Evolutionary conservation across 2,113 vertebrate species (phyloP).

Genomic region (Petrocephalus microphthalmus): DNA sequence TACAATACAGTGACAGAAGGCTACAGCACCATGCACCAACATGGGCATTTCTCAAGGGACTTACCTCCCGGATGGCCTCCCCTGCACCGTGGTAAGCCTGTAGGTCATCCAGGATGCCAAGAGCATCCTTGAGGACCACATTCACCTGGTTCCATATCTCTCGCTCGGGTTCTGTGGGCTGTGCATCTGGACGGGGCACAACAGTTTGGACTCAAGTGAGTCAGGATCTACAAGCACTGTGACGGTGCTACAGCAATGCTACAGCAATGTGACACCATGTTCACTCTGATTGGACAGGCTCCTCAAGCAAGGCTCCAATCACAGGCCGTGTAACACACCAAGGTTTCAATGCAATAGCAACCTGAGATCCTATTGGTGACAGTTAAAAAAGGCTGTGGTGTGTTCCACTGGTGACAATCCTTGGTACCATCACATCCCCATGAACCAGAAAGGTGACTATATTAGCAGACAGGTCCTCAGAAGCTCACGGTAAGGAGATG

Average conservation of each 20-base stretch:
- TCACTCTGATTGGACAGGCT: neutral
- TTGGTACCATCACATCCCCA: neutral
- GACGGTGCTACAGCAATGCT: neutral
- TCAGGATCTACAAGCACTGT: neutral
- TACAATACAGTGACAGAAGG: neutral
- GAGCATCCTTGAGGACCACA: conserved; percentile 85
- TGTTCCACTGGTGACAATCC: neutral
- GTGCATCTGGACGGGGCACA: conserved; percentile 69
- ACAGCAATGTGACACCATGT: neutral
- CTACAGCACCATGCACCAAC: neutral
- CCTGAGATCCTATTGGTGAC: neutral
- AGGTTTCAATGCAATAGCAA: neutral
- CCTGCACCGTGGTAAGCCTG: conserved; percentile 91
- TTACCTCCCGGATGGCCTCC: conserved; percentile 90
- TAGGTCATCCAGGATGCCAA: conserved; percentile 84
- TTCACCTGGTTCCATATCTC: conserved; percentile 90
- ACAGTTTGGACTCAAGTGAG: neutral
- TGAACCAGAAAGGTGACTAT: neutral
- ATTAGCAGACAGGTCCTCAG: neutral
- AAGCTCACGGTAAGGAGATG: neutral
- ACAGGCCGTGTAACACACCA: neutral
- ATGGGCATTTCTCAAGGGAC: neutral
- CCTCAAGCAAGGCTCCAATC: neutral
- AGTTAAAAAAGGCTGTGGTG: neutral
- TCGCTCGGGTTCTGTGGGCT: conserved; percentile 85